Percentiles rank a stretch among this genome's conserved stretches.
Conservation (phyloP, 1,140 invertebrate genomes). For the Argopecten irradians region DNA sequence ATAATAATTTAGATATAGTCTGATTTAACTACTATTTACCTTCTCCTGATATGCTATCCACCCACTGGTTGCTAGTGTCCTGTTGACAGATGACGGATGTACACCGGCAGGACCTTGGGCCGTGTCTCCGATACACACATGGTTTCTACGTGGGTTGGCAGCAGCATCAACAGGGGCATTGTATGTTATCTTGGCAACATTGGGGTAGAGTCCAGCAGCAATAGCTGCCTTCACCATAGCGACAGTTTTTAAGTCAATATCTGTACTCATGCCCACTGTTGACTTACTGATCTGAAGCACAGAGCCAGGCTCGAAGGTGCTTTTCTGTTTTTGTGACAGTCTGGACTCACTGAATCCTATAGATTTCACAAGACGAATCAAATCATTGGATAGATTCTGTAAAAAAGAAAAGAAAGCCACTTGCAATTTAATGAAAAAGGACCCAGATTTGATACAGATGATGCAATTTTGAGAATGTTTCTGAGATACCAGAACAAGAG, state of each 20-base stretch:
- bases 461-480: too few relatives aligned
- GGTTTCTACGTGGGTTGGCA: slow-evolving; percentile 54
- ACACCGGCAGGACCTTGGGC: slow-evolving; percentile 65
- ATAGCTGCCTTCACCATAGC: slow-evolving; percentile 72
- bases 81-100: slow-evolving; percentile 73
- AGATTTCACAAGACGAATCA: slow-evolving; percentile 66
- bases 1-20: background rate
- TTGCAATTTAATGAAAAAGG: background rate
- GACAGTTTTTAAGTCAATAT: slow-evolving; percentile 56
- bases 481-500: too few relatives aligned
- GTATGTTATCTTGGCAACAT: slow-evolving; percentile 65
- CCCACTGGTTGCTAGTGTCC: slow-evolving; percentile 63
- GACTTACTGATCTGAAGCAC: slow-evolving; percentile 62
- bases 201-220: slow-evolving; percentile 74
- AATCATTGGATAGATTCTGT: slow-evolving; percentile 72
- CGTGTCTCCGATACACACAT: slow-evolving; percentile 66
- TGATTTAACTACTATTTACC: slow-evolving; percentile 49
- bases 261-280: slow-evolving; percentile 27
- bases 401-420: slow-evolving; percentile 44
- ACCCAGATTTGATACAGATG: too few relatives aligned
- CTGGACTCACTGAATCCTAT: slow-evolving; percentile 66
- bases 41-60: slow-evolving; percentile 74
- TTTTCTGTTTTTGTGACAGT: background rate
- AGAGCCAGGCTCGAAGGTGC: slow-evolving; percentile 34
- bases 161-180: slow-evolving; percentile 64